Evolutionary conservation across 2,113 vertebrate genomes (phyloP), one percentile per base, ranked within the genome.

Genomic region (Cyanoramphus novaezelandiae): DNA sequence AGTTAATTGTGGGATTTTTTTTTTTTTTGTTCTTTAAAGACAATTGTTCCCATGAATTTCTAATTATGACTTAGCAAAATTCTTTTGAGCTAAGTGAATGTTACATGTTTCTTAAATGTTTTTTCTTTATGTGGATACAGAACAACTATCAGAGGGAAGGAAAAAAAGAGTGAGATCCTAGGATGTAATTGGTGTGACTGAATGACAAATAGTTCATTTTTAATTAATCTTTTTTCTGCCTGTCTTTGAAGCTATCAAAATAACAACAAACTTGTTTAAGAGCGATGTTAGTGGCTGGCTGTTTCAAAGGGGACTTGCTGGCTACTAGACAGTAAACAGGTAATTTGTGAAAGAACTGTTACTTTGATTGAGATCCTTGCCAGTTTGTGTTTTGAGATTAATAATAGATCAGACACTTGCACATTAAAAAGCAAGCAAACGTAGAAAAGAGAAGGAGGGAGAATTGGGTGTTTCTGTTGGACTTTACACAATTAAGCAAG

Each of bases 391-490:
- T 98, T 98, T 93, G 97, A 95, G 80, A 98, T 99, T 98, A 98
- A 98, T 98, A 98, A 98, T 98, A 98, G 97, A 99, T 98, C 98
- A 98, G 97, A 98, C 96, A 94, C 84, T 94, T 93, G 69, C 96
- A 97, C 98, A 97, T 98, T 98, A 96, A 97, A 97, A 98, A 97
- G 82, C 79, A 96, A 95, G 91, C 55, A 90, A 94, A 94, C 27
- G 11, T 44, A 88, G 91, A 71, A 80, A 77, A 89, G 50, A 76
- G 92, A 90, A 79, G 69, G 69, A 76, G 68, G 28, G 81, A 88
- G 77, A 83, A 82, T 21, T 74, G 35, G 13, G n/a, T 49, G 84
- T 81, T 88, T 91, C 52, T 89, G 0, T 72, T 75, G 76, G 90
- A 77, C 82, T 91, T 79, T 20, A 39, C 52, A 50, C 17, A 91